Conservation (phyloP, 2,797 vertebrate species). For the Rhabdomys pumilio region DNA sequence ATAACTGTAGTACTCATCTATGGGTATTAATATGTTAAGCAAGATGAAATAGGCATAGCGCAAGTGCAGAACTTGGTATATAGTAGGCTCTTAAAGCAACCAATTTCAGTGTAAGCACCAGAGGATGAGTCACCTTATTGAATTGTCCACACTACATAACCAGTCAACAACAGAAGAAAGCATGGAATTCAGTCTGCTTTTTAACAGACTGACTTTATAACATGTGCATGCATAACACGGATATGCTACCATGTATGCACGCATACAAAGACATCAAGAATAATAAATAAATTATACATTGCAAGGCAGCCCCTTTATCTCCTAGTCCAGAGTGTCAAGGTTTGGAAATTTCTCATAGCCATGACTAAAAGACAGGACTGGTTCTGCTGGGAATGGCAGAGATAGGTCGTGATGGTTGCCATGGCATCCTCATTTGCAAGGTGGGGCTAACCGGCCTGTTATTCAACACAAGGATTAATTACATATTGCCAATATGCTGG, state of each 20-base stretch:
- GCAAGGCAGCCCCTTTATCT: not conserved
- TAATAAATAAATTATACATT: not conserved
- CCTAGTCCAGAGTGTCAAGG: not conserved
- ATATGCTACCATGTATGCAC: not conserved
- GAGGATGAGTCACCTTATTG: not conserved
- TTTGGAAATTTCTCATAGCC: not conserved
- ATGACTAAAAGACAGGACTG: conserved; percentile 33
- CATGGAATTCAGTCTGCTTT: conserved; percentile 7
- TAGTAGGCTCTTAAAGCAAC: not conserved
- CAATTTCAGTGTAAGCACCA: not conserved
- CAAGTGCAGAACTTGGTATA: not conserved
- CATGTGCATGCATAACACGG: too few relatives aligned
- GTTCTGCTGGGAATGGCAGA: not conserved
- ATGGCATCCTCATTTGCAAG: conserved; percentile 25
- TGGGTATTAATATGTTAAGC: not conserved
- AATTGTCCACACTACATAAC: not conserved
- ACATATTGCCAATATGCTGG: conserved; percentile 4
- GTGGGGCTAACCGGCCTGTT: not conserved
- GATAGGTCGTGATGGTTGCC: conserved; percentile 11
- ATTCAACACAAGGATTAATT: conserved; percentile 37
- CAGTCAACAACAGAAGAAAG: not conserved
- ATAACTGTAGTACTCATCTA: not conserved
- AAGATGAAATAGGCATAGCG: not conserved
- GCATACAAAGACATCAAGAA: not conserved
- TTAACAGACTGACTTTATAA: not conserved